Conservation (phyloP, 1,140 invertebrate species). For the Macrobrachium rosenbergii region DNA sequence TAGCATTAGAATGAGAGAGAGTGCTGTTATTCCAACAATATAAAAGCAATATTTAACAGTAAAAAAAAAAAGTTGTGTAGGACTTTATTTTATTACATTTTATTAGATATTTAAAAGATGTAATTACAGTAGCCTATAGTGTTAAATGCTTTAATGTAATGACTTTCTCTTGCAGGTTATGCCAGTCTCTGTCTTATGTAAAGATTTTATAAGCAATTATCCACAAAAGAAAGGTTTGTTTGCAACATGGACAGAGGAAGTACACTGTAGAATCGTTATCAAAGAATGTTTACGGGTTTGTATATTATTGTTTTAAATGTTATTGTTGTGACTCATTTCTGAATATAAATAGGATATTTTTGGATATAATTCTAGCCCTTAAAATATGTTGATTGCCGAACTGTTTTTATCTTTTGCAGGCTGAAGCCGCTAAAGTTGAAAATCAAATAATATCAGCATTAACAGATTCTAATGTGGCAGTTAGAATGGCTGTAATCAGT, state of each 20-base stretch:
- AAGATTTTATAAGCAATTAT: conserved; percentile 8
- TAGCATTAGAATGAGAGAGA: too few species aligned
- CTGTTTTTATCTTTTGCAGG: neutral
- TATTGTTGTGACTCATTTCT: neutral
- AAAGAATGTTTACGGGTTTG: conserved; percentile 22
- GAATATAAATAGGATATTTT: neutral
- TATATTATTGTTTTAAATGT: conserved; percentile 4
- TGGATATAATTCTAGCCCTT: neutral
- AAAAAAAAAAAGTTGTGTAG: too few species aligned
- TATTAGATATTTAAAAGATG: too few species aligned
- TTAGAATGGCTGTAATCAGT: conserved; percentile 23
- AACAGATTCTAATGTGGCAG: conserved; percentile 3
- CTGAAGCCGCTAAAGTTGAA: conserved; percentile 30
- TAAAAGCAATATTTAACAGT: too few species aligned
- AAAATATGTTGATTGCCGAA: too few species aligned
- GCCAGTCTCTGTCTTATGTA: conserved; percentile 10
- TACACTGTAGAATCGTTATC: conserved; percentile 23
- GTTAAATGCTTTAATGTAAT: too few species aligned
- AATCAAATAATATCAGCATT: conserved; percentile 23
- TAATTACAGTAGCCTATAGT: too few species aligned
- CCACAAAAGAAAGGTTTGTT: conserved; percentile 13
- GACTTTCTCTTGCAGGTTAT: neutral
- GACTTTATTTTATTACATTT: too few species aligned
- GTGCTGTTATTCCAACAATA: too few species aligned
- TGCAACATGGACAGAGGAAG: conserved; percentile 26